Evolutionary conservation across 1,140 invertebrate species (phyloP), one percentile per base, ranked within the genome.

Genomic region (Pygmarrhopalites habei): DNA sequence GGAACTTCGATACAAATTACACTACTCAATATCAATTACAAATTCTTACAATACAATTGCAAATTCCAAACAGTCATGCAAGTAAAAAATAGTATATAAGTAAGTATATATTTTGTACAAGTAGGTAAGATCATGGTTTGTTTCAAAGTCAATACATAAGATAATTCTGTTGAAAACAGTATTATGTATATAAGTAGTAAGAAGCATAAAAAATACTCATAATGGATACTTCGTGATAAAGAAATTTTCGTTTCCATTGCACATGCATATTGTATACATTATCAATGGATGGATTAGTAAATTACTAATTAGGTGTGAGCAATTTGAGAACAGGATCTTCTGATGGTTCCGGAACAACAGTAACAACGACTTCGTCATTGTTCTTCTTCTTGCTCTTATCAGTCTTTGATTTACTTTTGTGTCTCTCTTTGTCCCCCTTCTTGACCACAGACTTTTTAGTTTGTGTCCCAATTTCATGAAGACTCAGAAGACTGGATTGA

Each of bases 401-500:
- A 47, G 52, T 49, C 30, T 19, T 58, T 57, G 30, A 39, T 12
- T 55, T 32, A 17, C 55, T 35, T 55, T 62, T 58, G 17, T 64
- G 46, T 44, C 55, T 60, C 5, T 60, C 23, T 28, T 63, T 66
- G 14, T 67, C 60, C n/a, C 58, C 51, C 60, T 70, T 70, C 23
- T 69, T 69, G 10, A 62, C 65, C 5, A 60, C 62, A 23, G 65
- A 65, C 43, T 70, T 70, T 32, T 65, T 65, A 1, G 68, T 70
- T 49, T 70, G 68, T 1, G 68, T 70, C 1, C 44, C 62, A 21
- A 57, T 56, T 47, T 70, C 68, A 39, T 65, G 44, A n/a, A 70
- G 62, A 26, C 23, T 60, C 3, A 49, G 7, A 19, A 66, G 26
- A 26, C 68, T 70, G n/a, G 49, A 49, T 32, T 70, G 65, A 2